phyloP scores from a whole-genome alignment of 1,140 invertebrate species.

The Camponotus pennsylvanicus region DNA sequence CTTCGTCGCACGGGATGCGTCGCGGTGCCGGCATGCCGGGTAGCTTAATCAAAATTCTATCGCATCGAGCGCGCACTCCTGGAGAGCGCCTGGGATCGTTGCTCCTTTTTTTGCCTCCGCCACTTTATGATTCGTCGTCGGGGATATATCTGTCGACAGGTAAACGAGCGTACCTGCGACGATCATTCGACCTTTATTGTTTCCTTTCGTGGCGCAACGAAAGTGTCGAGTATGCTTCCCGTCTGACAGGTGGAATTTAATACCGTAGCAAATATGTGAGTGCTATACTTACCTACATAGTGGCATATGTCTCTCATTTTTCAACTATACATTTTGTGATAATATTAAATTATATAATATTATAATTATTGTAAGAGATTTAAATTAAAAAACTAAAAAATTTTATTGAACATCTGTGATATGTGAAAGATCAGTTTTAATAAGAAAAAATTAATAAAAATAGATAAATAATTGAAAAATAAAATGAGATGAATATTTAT shows the following conservation, averaged over 20 bases:
- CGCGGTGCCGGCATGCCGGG: constrained; percentile 26
- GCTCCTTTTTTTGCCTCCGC: constrained; percentile 3
- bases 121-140: constrained; percentile 19
- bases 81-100: constrained; percentile 16
- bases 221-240: constrained; percentile 24
- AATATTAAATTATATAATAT: constrained; percentile 20
- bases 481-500: background rate
- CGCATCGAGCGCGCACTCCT: constrained; percentile 33
- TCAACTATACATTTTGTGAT: constrained; percentile 10
- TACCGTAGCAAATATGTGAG: constrained; percentile 25
- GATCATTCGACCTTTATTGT: constrained; percentile 39
- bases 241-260: constrained; percentile 42
- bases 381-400: background rate
- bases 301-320: background rate
- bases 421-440: background rate
- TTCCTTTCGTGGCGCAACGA: background rate
- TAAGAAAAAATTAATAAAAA: background rate
- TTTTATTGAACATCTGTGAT: background rate
- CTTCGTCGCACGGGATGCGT: constrained; percentile 51
- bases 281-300: background rate
- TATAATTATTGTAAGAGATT: background rate
- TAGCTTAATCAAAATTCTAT: constrained; percentile 68
- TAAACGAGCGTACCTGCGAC: constrained; percentile 24
- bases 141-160: background rate
- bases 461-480: background rate